These are phyloP conservation scores for Syrista parreyssii DNA, from an alignment of 2,888 invertebrate species.

Conservation along the genomic window DNA sequence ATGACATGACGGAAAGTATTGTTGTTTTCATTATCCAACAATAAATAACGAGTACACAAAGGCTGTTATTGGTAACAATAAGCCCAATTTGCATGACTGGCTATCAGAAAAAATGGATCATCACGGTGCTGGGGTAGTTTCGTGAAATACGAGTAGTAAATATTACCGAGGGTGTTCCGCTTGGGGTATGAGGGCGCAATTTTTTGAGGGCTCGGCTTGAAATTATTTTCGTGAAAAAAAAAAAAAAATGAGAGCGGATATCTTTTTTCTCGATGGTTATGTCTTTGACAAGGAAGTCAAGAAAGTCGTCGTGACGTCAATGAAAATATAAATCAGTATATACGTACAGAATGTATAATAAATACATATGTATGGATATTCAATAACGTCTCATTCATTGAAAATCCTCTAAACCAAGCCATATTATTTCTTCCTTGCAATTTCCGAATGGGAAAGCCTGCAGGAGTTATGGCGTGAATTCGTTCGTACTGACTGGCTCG, in stretches of 20 bases:
- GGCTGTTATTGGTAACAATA: background rate
- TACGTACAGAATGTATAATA: background rate
- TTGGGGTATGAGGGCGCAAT: background rate
- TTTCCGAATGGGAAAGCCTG: conserved; percentile 1
- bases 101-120: background rate
- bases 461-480: background rate
- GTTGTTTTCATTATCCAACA: background rate
- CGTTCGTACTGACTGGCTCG: conserved; percentile 4
- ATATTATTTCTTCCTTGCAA: conserved; percentile 5
- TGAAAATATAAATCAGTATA: background rate
- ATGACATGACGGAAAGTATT: background rate
- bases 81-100: background rate
- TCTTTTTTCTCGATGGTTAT: background rate
- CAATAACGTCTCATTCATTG: background rate
- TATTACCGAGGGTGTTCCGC: background rate
- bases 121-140: background rate
- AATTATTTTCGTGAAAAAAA: background rate
- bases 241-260: background rate
- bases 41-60: background rate
- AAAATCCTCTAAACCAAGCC: background rate
- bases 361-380: background rate
- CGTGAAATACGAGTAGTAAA: background rate
- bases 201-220: background rate
- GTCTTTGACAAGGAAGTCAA: background rate
- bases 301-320: background rate